phyloP scores from a whole-genome alignment of 2,888 invertebrate species.

The Tenthredo notha region DNA sequence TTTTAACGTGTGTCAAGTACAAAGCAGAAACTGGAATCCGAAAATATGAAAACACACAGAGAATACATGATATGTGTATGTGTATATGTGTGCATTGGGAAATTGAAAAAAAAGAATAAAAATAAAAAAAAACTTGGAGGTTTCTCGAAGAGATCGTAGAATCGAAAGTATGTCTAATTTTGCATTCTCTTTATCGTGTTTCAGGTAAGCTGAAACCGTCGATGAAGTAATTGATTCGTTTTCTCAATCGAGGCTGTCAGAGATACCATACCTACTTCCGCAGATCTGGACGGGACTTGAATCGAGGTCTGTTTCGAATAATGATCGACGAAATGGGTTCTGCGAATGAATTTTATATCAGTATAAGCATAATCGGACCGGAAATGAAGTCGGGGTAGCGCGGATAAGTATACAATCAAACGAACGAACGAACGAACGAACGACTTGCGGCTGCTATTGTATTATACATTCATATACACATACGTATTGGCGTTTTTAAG shows the following conservation, averaged over 20 bases:
- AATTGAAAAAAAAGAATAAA: too few relatives aligned
- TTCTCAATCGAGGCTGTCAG: conserved; percentile 5
- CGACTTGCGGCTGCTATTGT: neutral
- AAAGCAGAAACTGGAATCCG: neutral
- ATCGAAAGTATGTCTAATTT: neutral
- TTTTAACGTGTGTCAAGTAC: neutral
- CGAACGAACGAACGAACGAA: neutral
- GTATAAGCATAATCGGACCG: neutral
- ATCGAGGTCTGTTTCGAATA: conserved; percentile 1
- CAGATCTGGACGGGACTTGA: neutral
- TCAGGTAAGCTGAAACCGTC: conserved; percentile 31
- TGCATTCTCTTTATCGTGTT: conserved; percentile 18
- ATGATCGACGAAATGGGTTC: neutral
- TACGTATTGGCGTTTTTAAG: too few relatives aligned
- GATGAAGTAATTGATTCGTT: neutral
- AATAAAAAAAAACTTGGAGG: neutral
- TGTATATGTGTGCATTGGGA: neutral
- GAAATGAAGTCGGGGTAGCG: neutral
- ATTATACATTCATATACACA: too few relatives aligned
- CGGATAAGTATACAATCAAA: neutral
- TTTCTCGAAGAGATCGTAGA: neutral
- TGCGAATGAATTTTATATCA: neutral
- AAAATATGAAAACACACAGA: neutral
- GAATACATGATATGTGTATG: neutral
- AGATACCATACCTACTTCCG: neutral